Percentiles rank a stretch among this genome's conserved stretches.
These are phyloP conservation scores for Ptycholaimellus sp. DNA, from an alignment of 2,888 invertebrate genomes.

Conservation along the genomic window DNA sequence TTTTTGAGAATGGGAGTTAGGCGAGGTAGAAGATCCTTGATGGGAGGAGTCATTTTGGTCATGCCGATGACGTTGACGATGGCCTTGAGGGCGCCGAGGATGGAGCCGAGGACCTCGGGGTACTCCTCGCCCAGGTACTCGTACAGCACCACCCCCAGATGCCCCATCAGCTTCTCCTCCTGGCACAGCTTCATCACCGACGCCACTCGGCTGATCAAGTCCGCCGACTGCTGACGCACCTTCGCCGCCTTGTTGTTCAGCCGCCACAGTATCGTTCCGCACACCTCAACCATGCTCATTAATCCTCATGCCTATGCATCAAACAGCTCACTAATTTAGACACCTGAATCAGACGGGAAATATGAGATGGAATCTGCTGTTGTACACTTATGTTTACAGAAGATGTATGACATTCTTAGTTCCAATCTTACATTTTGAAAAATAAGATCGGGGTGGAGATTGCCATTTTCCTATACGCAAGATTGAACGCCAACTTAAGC, in stretches of 20 bases:
- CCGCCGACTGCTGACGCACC: constrained; percentile 91
- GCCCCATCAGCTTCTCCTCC: constrained; percentile 98
- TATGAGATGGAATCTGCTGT: too few species aligned
- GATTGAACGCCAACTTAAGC: too few species aligned
- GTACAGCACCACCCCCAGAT: constrained; percentile 90
- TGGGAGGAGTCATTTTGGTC: constrained; percentile 99
- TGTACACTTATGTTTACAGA: too few species aligned
- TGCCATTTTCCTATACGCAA: too few species aligned
- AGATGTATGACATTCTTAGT: too few species aligned
- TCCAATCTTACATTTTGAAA: too few species aligned
- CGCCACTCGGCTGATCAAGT: constrained; percentile 82
- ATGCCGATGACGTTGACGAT: constrained; percentile 99
- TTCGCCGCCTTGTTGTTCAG: constrained; percentile 98
- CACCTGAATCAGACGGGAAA: too few species aligned
- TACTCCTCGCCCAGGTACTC: constrained; percentile 98
- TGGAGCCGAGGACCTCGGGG: constrained; percentile 91
- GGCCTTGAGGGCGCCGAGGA: constrained; percentile 88
- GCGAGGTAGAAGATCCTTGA: constrained; percentile 52
- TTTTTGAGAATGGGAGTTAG: too few species aligned
- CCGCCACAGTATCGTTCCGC: constrained; percentile 97
- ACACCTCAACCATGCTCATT: too few species aligned
- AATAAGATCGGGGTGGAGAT: too few species aligned
- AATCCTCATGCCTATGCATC: too few species aligned
- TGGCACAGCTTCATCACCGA: constrained; percentile 99
- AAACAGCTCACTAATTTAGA: too few species aligned